Percentiles rank a stretch among this genome's conserved stretches.
Conservation (phyloP, 2,113 vertebrate genomes). For the Gnathonemus echidnorhynchus region DNA sequence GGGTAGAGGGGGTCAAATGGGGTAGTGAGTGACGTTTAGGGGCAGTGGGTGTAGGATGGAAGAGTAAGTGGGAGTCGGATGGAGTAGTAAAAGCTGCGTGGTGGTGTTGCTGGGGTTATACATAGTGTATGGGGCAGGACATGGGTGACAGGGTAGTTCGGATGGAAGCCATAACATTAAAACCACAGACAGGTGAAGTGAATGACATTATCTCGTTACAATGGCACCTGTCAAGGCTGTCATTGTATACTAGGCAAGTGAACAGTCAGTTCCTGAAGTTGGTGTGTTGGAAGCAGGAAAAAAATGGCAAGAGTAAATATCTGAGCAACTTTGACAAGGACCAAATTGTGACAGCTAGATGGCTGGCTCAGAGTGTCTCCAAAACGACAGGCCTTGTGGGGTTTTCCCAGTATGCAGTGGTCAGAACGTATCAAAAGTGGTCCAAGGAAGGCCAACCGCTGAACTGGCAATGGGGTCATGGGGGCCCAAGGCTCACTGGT, state of each 20-base stretch:
- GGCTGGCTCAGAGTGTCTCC: neutral
- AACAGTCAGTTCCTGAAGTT: neutral
- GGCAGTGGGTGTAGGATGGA: neutral
- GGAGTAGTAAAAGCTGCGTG: neutral
- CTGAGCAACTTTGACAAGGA: neutral
- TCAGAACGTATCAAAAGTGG: neutral
- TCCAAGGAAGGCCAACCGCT: neutral
- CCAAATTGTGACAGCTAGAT: neutral
- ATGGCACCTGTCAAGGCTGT: neutral
- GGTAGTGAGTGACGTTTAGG: slow-evolving; percentile 23
- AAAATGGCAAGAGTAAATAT: neutral
- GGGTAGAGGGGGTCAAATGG: slow-evolving; percentile 14
- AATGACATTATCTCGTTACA: neutral
- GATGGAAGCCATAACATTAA: neutral
- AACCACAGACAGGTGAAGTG: neutral
- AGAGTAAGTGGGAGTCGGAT: neutral
- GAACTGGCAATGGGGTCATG: neutral
- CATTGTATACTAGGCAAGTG: neutral
- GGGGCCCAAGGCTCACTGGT: neutral
- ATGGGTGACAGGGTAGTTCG: neutral
- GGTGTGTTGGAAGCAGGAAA: neutral
- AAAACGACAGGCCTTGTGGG: neutral
- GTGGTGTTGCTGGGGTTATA: neutral
- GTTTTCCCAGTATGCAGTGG: neutral
- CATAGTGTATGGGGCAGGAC: neutral